phyloP scores from a whole-genome alignment of 2,888 invertebrate genomes.

The Blomia tropicalis region DNA sequence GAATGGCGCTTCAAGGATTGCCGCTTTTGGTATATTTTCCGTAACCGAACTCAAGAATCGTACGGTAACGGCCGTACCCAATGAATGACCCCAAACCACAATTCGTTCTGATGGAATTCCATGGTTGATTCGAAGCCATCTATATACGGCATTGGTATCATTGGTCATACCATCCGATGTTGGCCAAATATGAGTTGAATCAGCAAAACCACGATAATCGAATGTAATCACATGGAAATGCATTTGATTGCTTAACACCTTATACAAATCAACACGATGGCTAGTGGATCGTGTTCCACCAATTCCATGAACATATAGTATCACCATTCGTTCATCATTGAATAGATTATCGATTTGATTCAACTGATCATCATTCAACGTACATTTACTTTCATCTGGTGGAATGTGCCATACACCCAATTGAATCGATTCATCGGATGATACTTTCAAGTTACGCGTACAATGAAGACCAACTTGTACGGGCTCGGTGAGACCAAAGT shows the following conservation, averaged over 20 bases:
- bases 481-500: slow-evolving; percentile 36
- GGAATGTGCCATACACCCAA: slow-evolving; percentile 42
- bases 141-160: slow-evolving; percentile 23
- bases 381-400: not conserved
- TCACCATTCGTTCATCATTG: not conserved
- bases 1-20: slow-evolving; percentile 1
- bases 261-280: slow-evolving; percentile 12
- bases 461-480: slow-evolving; percentile 37
- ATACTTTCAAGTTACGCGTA: not conserved
- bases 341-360: not conserved
- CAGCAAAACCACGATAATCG: slow-evolving; percentile 25
- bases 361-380: not conserved
- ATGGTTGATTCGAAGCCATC: slow-evolving; percentile 9
- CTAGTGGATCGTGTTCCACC: slow-evolving; percentile 10
- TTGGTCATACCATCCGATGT: slow-evolving; percentile 16
- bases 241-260: not conserved
- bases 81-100: slow-evolving; percentile 24
- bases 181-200: slow-evolving; percentile 20
- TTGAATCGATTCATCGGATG: slow-evolving; percentile 45
- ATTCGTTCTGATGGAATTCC: slow-evolving; percentile 5
- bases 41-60: slow-evolving; percentile 2
- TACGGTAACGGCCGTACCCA: slow-evolving; percentile 22
- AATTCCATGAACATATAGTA: slow-evolving; percentile 20
- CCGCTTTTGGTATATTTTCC: not conserved
- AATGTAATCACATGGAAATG: slow-evolving; percentile 23